Conservation (phyloP, 53 echinoderm and acorn worm genomes). For the Apostichopus leukothele region DNA sequence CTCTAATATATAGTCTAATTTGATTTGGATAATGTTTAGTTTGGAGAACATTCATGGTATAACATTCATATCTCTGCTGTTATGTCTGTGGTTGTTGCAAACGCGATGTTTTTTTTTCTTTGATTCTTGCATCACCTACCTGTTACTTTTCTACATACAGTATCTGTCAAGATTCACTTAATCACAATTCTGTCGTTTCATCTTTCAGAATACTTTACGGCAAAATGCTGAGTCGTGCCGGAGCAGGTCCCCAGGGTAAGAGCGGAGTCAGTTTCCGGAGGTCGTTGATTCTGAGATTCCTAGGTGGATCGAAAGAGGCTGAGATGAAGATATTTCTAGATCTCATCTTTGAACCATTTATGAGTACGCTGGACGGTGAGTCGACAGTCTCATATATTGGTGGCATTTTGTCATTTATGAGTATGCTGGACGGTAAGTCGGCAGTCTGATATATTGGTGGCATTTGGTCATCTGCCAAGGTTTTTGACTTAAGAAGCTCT, state of each 20-base stretch:
- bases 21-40: no score
- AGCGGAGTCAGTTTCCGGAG: slow-evolving; percentile 69
- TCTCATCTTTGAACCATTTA: slow-evolving; percentile 77
- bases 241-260: slow-evolving; percentile 87
- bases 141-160: not conserved
- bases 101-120: no score
- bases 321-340: slow-evolving; percentile 91
- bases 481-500: no score
- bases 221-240: slow-evolving; percentile 91
- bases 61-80: no score
- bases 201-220: slow-evolving; percentile 84
- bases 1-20: no score
- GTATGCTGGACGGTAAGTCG: slow-evolving; percentile 63
- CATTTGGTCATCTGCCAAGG: no score
- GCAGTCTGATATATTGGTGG: slow-evolving; percentile 24
- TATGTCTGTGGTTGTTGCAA: no score
- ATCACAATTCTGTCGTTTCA: not conserved
- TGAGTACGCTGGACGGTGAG: slow-evolving; percentile 66
- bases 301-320: slow-evolving; percentile 68
- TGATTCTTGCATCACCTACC: no score
- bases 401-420: not conserved
- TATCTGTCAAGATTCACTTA: not conserved
- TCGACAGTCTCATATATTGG: not conserved
- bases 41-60: no score
- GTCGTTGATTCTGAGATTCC: slow-evolving; percentile 79